Evolutionary conservation across 2,113 vertebrate genomes (phyloP), one percentile per base, ranked within the genome.

Genomic region (Petroica traversi): DNA sequence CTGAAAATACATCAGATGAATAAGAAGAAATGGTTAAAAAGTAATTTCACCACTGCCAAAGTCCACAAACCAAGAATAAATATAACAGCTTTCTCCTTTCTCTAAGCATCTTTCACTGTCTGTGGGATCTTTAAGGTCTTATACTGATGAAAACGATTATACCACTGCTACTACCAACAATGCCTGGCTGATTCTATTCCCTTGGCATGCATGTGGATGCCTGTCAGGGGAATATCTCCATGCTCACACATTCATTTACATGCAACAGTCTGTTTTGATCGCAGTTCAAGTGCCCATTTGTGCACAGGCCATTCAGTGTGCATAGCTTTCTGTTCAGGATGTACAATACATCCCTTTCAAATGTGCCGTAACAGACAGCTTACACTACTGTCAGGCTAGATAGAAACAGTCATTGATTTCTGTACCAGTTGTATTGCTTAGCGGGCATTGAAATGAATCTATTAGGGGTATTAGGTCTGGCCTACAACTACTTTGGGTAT

Each of bases 1-100:
- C 89, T 93, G 59, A 76, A 97, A 97, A 96, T 78, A 58, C 90
- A 94, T 94, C 97, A 92, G 63, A 95, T 96, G 93, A 97, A 54
- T 94, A 94, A 89, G 67, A 95, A 96, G 58, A 91, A 97, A 94
- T 91, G 57, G 81, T 97, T 96, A 94, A 95, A 96, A 97, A 95
- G 84, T 87, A 96, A 97, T 96, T 98, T 97, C 63, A 94, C 66
- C 41, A 68, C 61, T 68, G 45, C 55, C 67, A 45, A 93, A 91
- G 86, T 93, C 89, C 77, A 90, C 73, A 91, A 59, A 85, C 6
- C 34, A 93, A 95, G 93, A 79, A 82, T 5, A 94, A 95, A 90
- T 16, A 29, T 22, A 88, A 72, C 63, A 92, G 51, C 49, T 91
- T 87, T 62, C 12, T 23, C 18, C 29, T 28, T 36, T 83, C 28